phyloP scores from a whole-genome alignment of 2,888 invertebrate species.

The Microctonus hyperodae region DNA sequence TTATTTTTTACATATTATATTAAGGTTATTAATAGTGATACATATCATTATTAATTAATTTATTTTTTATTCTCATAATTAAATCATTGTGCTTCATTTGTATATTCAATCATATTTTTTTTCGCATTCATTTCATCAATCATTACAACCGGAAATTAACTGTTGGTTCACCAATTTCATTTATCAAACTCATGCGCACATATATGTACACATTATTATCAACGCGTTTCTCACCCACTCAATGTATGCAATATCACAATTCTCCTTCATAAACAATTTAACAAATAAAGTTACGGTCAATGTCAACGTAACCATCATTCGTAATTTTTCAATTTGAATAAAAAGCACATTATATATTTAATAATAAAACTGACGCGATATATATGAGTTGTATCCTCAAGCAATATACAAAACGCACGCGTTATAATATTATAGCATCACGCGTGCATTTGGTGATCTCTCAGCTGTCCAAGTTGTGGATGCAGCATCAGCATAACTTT shows the following conservation, averaged over 20 bases:
- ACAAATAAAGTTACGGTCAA: slow-evolving; percentile 25
- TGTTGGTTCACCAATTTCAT: slow-evolving; percentile 39
- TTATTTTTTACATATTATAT: too few relatives aligned
- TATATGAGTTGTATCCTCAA: neutral
- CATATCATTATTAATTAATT: too few relatives aligned
- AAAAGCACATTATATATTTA: slow-evolving; percentile 29
- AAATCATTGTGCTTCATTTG: neutral
- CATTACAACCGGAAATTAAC: slow-evolving; percentile 33
- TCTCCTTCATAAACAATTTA: slow-evolving; percentile 12
- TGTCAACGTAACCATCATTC: slow-evolving; percentile 15
- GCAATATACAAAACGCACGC: neutral
- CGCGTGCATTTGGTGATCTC: slow-evolving; percentile 19
- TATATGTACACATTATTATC: neutral
- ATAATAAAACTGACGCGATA: slow-evolving; percentile 1
- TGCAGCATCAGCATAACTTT: too few relatives aligned
- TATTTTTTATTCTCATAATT: neutral
- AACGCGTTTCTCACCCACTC: slow-evolving; percentile 35
- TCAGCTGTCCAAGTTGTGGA: too few relatives aligned
- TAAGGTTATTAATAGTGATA: too few relatives aligned
- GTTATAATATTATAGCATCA: neutral
- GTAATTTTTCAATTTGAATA: slow-evolving; percentile 39
- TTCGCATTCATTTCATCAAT: slow-evolving; percentile 30
- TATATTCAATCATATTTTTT: neutral
- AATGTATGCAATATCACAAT: slow-evolving; percentile 6
- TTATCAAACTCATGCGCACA: slow-evolving; percentile 37